Conservation (phyloP, 1,140 invertebrate genomes). For the Harpegnathos saltator region DNA sequence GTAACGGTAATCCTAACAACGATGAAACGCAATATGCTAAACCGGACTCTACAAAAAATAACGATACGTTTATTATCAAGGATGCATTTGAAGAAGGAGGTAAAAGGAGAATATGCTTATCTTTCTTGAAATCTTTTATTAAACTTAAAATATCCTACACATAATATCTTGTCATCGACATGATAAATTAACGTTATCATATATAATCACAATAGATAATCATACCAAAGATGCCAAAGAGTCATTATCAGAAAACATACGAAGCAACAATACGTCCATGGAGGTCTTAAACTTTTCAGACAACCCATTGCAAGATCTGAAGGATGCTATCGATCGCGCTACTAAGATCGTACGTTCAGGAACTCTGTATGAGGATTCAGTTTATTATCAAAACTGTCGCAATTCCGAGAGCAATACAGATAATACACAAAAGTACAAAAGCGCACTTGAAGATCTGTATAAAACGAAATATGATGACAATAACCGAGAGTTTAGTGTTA, state of each 20-base stretch:
- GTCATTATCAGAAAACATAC: neutral
- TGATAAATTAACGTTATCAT: slow-evolving; percentile 15
- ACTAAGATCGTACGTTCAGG: slow-evolving; percentile 72
- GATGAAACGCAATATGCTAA: slow-evolving; percentile 17
- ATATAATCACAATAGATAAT: neutral
- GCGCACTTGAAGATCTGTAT: slow-evolving; percentile 70
- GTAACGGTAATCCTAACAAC: neutral
- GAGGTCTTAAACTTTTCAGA: neutral
- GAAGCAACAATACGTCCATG: neutral
- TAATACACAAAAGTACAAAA: slow-evolving; percentile 39
- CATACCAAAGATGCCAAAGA: slow-evolving; percentile 18
- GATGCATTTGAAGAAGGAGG: neutral
- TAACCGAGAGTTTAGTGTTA: slow-evolving; percentile 67
- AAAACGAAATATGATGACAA: slow-evolving; percentile 43
- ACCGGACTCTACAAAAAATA: neutral
- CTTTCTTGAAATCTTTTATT: slow-evolving; percentile 14
- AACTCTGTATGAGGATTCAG: slow-evolving; percentile 3
- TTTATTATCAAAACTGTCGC: slow-evolving; percentile 18
- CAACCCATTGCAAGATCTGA: slow-evolving; percentile 68
- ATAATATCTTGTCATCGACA: neutral
- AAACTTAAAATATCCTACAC: neutral
- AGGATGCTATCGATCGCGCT: slow-evolving; percentile 77
- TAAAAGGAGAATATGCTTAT: neutral
- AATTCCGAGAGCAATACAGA: slow-evolving; percentile 28
- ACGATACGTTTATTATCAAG: slow-evolving; percentile 14